Base-by-base conservation (phyloP, 2,888 invertebrate genomes). In the Lingula anatina region DNA sequence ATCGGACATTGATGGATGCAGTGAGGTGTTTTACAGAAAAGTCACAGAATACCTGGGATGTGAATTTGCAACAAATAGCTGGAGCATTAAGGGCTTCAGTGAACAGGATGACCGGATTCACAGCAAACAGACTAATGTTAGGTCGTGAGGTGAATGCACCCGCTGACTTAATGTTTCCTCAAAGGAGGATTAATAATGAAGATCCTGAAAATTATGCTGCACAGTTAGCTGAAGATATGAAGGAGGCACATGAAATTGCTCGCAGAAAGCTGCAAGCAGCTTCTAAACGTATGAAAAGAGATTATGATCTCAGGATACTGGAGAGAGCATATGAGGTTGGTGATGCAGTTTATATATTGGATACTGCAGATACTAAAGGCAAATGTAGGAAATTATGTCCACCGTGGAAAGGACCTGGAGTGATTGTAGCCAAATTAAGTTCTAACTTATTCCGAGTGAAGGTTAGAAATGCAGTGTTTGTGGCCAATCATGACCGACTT, bases 311-410 rank as follows among this genome's bases (percentile, higher is more conserved):
- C n/a, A n/a, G n/a, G 9, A 31, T 9, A 31, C 9, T 9, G n/a
- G 42, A 35, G 21, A 44, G 24, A 26, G 12, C 42, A 5, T 42
- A 42, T 18, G 18, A 42, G 9, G 42, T 12, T 7, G 42, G 42
- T 7, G 42, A 42, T 42, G 7, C 18, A 21, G 42, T 44, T 9
- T 44, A 21, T 25, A 23, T 42, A 23, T 42, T 42, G 24, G 42
- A 42, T 18, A 42, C 42, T 5, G 42, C 42, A 5, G 12, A 23
- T 5, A 26, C 25, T 9, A 42, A 23, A 20, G 39, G 39, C 9
- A 39, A 39, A 39, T 7, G 12, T 12, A 12, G 18, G 7, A 39
- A 39, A 7, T 39, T n/a, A n/a, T n/a, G n/a, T n/a, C n/a, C n/a
- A n/a, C n/a, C n/a, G n/a, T n/a, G n/a, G n/a, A n/a, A n/a, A n/a